Evolutionary conservation across 2,113 vertebrate species (phyloP).

Genomic region (Proteles cristata): DNA sequence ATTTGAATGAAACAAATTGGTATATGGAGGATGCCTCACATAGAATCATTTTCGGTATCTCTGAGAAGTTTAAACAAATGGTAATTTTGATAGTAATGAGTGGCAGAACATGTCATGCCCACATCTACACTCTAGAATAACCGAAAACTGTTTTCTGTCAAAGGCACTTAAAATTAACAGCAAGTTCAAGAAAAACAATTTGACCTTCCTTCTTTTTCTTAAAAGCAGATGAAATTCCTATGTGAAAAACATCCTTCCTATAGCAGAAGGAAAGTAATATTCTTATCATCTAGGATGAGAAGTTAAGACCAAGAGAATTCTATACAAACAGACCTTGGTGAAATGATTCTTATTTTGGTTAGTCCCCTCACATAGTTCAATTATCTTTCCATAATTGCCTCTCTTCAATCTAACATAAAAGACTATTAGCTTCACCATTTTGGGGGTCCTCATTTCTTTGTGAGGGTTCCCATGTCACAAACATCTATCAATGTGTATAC

Average conservation of each 20-base stretch:
- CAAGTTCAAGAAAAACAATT: neutral
- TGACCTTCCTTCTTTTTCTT: neutral
- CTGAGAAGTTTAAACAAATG: neutral
- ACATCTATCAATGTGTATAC: neutral
- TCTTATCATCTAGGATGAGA: neutral
- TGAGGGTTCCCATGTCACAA: neutral
- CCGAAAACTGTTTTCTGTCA: neutral
- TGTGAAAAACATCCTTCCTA: neutral
- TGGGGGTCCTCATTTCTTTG: neutral
- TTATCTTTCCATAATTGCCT: neutral
- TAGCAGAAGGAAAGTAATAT: neutral
- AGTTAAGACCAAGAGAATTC: neutral
- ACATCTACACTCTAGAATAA: neutral
- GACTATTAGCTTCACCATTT: neutral
- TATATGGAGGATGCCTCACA: fast-evolving
- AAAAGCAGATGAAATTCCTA: neutral
- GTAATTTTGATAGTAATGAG: neutral
- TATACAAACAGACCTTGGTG: neutral
- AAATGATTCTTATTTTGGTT: neutral
- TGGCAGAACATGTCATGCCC: neutral
- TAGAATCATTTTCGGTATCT: neutral
- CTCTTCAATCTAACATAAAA: neutral
- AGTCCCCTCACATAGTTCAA: neutral
- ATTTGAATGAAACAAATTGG: neutral
- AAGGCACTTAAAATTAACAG: neutral